Conservation (phyloP, 2,113 vertebrate species). For the Xiphorhynchus elegans region DNA sequence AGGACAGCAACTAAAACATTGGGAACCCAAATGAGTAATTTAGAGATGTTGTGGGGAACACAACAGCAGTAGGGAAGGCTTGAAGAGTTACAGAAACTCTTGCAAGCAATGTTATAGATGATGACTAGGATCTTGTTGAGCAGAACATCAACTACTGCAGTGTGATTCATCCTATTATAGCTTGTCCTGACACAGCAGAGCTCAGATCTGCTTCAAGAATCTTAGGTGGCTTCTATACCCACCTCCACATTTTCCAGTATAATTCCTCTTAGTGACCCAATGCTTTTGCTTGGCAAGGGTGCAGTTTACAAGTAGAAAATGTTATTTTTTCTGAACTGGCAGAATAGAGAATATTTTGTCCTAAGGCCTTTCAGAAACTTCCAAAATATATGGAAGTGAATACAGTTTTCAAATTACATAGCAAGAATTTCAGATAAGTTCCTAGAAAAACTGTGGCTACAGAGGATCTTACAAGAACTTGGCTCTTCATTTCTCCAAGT, state of each 20-base stretch:
- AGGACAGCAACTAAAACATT: neutral
- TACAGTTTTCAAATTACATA: neutral
- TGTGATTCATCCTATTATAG: neutral
- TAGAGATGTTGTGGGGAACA: neutral
- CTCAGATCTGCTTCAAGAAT: neutral
- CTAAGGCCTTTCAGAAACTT: neutral
- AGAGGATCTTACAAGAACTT: neutral
- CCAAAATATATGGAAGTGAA: neutral
- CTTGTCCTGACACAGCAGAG: neutral
- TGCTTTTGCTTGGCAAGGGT: neutral
- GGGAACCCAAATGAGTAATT: neutral
- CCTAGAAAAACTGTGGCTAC: neutral
- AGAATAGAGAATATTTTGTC: neutral
- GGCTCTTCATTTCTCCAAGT: neutral
- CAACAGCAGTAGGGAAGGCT: neutral
- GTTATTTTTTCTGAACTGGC: neutral
- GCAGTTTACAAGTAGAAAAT: neutral
- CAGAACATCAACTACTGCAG: neutral
- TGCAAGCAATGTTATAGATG: neutral
- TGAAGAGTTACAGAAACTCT: neutral
- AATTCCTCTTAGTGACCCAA: neutral
- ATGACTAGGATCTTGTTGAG: neutral
- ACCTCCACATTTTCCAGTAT: neutral
- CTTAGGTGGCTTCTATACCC: neutral
- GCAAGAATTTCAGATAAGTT: neutral